Conservation (phyloP, 2,797 vertebrate species). For the Sternarchorhynchus goeldii region DNA sequence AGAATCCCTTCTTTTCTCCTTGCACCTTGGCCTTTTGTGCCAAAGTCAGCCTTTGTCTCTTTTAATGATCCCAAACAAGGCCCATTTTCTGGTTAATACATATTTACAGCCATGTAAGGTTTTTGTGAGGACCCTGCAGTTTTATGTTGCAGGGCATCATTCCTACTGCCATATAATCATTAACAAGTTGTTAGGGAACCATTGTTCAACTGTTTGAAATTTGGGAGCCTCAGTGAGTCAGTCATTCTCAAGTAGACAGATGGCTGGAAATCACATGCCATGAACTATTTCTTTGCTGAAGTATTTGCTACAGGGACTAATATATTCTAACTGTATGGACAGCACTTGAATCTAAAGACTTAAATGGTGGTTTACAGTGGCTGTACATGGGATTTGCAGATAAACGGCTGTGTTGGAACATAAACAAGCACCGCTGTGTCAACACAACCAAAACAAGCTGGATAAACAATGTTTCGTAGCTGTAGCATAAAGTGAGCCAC, state of each 20-base stretch:
- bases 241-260: conserved; percentile 74
- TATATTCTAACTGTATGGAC: not conserved
- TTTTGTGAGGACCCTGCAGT: conserved; percentile 86
- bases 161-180: conserved; percentile 88
- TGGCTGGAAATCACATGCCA: conserved; percentile 73
- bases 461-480: not conserved
- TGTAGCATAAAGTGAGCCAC: conserved; percentile 11
- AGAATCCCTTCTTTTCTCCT: conserved; percentile 86
- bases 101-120: conserved; percentile 88
- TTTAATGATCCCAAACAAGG: conserved; percentile 87
- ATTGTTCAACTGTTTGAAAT: conserved; percentile 76
- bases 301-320: not conserved
- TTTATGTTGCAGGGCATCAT: conserved; percentile 85
- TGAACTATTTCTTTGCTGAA: conserved; percentile 53
- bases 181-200: conserved; percentile 82
- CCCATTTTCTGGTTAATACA: conserved; percentile 94
- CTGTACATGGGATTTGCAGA: not conserved
- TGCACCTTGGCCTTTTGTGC: conserved; percentile 80
- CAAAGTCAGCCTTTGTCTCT: conserved; percentile 79
- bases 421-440: not conserved
- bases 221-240: conserved; percentile 67
- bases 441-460: not conserved
- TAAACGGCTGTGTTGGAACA: not conserved
- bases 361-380: not conserved
- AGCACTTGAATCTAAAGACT: not conserved